Evolutionary conservation across 2,888 invertebrate species (phyloP), one percentile per base, ranked within the genome.

Genomic region (Drosophila neonasuta): DNA sequence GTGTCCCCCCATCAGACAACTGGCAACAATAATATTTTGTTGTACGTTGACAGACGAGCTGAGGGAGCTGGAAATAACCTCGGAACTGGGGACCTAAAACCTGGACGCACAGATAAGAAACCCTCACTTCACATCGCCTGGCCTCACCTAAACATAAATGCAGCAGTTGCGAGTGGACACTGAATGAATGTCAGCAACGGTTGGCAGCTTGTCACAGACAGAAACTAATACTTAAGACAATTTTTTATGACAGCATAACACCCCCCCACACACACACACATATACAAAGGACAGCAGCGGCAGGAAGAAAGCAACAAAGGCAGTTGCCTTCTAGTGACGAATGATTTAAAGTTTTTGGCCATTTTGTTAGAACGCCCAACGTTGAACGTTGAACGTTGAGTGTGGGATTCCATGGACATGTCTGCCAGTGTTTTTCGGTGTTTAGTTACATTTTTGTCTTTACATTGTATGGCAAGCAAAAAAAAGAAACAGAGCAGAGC

Each of bases 171-270:
- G 76, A 69, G 57, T 69, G 79, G 83, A 73, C 85, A 76, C 82
- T 81, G 87, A 85, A 87, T 81, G 81, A 85, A 81, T 81, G 78
- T 74, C 74, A 67, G 67, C 63, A 58, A 55, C 51, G 65, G 57
- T 60, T 80, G 78, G 65, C 70, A 77, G 71, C 78, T 80, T 80
- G 87, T 84, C 87, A 84, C 71, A 82, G 77, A 82, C 65, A 63
- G 87, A 87, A 81, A 85, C 79, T 82, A 87, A 82, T 87, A 82
- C 87, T 82, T 70, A 77, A 75, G 77, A 85, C 87, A 71, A 82
- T 82, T 87, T 82, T 82, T 82, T 82, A 82, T 85, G 87, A 82
- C 87, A 87, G 69, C 70, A 71, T 34, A 67, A 58, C 67, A 62
- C 71, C 52, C 76, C 46, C 50, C 42, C 36, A 57, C 65, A 20